Conservation (phyloP, 92 coral and sea anemone species). For the Muricea muricata region DNA sequence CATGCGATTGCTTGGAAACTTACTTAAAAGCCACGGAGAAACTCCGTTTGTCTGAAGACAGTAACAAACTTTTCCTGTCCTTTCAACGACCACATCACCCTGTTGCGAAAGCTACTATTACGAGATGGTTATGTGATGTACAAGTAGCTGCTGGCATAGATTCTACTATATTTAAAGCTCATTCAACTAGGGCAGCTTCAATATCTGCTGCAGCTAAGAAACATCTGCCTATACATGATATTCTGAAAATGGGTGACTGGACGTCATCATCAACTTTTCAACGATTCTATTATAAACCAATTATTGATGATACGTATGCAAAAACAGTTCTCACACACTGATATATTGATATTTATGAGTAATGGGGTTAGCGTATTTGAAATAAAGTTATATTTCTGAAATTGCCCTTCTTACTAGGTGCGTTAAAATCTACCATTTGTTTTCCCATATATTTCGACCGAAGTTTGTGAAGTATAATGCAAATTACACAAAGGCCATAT, state of each 20-base stretch:
- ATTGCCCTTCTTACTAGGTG: not conserved
- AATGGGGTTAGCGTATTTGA: no score
- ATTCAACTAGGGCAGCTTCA: slow-evolving; percentile 68
- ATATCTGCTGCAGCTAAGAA: slow-evolving; percentile 56
- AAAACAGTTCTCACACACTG: no score
- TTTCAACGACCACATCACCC: slow-evolving; percentile 67
- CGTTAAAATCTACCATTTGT: slow-evolving; percentile 45
- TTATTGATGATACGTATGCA: not conserved
- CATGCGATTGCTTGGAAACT: slow-evolving; percentile 14
- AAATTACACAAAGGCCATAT: slow-evolving; percentile 24
- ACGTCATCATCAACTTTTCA: slow-evolving; percentile 35
- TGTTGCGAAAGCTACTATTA: slow-evolving; percentile 59
- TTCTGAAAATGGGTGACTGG: slow-evolving; percentile 42
- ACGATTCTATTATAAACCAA: slow-evolving; percentile 40
- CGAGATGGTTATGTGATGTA: slow-evolving; percentile 69
- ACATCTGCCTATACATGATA: slow-evolving; percentile 7
- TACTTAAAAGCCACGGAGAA: not conserved
- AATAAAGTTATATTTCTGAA: not conserved
- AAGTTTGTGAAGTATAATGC: slow-evolving; percentile 35
- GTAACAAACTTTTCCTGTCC: slow-evolving; percentile 20
- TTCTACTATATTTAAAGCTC: slow-evolving; percentile 63
- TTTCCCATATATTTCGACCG: slow-evolving; percentile 42
- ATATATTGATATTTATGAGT: no score
- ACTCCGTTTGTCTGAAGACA: not conserved
- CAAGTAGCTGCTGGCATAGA: slow-evolving; percentile 67